These are phyloP conservation scores for Myripristis jacobus DNA, from an alignment of 2,797 vertebrate species.

Conservation along the genomic window DNA sequence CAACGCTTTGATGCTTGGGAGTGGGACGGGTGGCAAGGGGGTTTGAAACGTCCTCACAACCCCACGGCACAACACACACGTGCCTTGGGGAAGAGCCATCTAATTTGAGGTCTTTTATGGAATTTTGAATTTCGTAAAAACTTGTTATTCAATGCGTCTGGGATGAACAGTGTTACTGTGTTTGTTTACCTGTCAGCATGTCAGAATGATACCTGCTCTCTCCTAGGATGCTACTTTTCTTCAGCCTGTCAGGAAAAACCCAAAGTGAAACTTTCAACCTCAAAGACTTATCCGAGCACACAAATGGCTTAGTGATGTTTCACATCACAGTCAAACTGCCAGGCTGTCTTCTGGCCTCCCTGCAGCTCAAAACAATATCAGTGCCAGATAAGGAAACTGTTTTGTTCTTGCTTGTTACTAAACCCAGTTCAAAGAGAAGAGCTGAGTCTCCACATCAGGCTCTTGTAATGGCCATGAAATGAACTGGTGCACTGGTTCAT, in stretches of 20 bases:
- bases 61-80: constrained; percentile 51
- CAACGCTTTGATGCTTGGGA: constrained; percentile 76
- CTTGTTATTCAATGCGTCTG: constrained; percentile 15
- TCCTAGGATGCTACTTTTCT: constrained; percentile 13
- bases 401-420: constrained; percentile 65
- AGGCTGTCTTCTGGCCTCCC: constrained; percentile 21
- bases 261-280: constrained; percentile 6
- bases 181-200: constrained; percentile 57
- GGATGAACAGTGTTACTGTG: constrained; percentile 10
- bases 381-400: constrained; percentile 57
- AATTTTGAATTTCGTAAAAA: constrained; percentile 40
- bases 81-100: constrained; percentile 51
- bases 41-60: constrained; percentile 42
- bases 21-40: constrained; percentile 32
- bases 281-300: constrained; percentile 19
- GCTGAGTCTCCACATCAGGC: constrained; percentile 46
- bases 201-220: constrained; percentile 30
- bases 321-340: constrained; percentile 32
- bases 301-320: constrained; percentile 31
- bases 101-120: constrained; percentile 62
- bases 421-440: constrained; percentile 74
- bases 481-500: constrained; percentile 43
- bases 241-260: constrained; percentile 50
- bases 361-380: constrained; percentile 52
- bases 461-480: constrained; percentile 73